Base-by-base conservation (phyloP, 1,140 invertebrate species). In the Macrocentrus cingulum region DNA sequence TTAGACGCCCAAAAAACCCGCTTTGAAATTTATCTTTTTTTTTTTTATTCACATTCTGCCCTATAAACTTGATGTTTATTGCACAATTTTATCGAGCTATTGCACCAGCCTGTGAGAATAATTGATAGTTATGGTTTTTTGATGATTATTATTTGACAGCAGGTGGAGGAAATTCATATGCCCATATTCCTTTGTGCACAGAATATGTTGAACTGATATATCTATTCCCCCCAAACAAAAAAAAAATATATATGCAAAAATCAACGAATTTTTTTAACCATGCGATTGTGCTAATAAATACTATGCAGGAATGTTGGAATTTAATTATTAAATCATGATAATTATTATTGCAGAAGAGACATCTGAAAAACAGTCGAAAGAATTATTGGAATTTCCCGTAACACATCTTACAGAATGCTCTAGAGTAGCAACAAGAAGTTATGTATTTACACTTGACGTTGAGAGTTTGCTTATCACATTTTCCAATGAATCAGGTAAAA, bases 391-490 rank as follows among this genome's bases (percentile, higher is more conserved):
- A 74, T 88, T 89, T 67, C 85, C 86, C 58, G 81, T 89, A 66
- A 84, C 84, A 70, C 81, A 80, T 32, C 84, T 82, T 60, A 87
- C 85, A 62, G 88, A 89, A 79, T 88, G 86, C 72, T 86, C 85
- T 58, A 80, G 84, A 64, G 83, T 88, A 39, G 84, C 85, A 52
- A 80, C 79, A 51, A 81, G 82, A 70, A 85, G 86, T 58, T 89
- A 89, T 74, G 80, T 88, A 61, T 88, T 89, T 71, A 85, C 85
- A 52, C 75, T 88, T 61, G 86, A 88, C 74, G 83, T 85, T 72
- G 87, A 89, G 67, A 86, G 77, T 63, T 68, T 83, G 60, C 68
- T 84, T 44, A 60, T 84, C 56, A 81, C 81, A 63, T 83, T 84
- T 67, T 65, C 63, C 44, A 76, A 67, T 64, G 79, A 80, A 65